These are phyloP conservation scores for Dissostichus mawsoni DNA, from an alignment of 2,113 vertebrate species.

Conservation along the genomic window DNA sequence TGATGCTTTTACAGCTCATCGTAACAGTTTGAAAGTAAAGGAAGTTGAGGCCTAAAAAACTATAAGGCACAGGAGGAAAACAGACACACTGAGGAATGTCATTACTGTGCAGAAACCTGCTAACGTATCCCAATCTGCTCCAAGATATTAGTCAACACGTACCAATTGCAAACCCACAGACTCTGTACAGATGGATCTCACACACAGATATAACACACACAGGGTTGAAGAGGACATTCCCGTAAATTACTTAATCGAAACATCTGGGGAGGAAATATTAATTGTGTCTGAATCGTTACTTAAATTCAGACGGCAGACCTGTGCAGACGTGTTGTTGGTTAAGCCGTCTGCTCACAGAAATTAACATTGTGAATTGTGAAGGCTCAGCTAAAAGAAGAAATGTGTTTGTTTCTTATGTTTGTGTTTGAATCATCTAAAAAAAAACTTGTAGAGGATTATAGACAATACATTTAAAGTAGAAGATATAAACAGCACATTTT, in stretches of 20 bases:
- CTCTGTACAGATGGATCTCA: slow-evolving; percentile 53
- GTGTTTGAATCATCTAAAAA: neutral
- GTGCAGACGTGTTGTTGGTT: slow-evolving; percentile 47
- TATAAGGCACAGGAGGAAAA: slow-evolving; percentile 59
- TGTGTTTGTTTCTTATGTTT: slow-evolving; percentile 17
- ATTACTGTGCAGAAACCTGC: slow-evolving; percentile 67
- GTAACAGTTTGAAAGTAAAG: slow-evolving; percentile 1
- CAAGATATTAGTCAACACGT: slow-evolving; percentile 64
- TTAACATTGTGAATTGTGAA: slow-evolving; percentile 28
- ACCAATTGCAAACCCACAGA: slow-evolving; percentile 37
- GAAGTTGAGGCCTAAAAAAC: slow-evolving; percentile 7
- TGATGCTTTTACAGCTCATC: neutral
- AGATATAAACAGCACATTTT: slow-evolving; percentile 3
- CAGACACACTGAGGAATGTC: slow-evolving; percentile 72
- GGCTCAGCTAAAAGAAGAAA: slow-evolving; percentile 49
- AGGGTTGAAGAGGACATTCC: slow-evolving; percentile 55
- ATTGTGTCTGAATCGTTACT: slow-evolving; percentile 67
- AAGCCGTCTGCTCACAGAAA: slow-evolving; percentile 47
- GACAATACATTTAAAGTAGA: slow-evolving; percentile 2
- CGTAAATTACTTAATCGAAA: slow-evolving; percentile 70
- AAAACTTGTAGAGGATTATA: neutral
- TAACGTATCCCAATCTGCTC: slow-evolving; percentile 44
- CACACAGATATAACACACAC: slow-evolving; percentile 33
- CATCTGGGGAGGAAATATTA: slow-evolving; percentile 65
- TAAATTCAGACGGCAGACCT: slow-evolving; percentile 67